Evolutionary conservation across 2,113 vertebrate genomes (phyloP).

Genomic region (Oncorhynchus kisutch): DNA sequence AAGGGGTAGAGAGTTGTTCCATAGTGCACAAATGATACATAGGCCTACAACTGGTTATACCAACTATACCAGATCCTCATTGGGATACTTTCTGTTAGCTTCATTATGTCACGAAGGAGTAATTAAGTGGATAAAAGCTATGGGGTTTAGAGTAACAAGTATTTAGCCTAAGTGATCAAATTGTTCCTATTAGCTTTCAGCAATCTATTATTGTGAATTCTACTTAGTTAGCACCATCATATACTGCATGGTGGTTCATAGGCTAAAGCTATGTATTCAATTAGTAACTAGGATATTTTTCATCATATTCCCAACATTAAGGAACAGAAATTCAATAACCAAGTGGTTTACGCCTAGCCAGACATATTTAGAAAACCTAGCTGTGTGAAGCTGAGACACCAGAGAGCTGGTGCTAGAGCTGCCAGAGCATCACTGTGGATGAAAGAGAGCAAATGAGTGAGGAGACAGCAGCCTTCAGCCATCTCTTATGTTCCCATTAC

Average conservation of each 20-base stretch:
- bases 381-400: slow-evolving; percentile 8
- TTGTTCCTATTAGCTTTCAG: too few relatives aligned
- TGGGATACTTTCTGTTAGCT: neutral
- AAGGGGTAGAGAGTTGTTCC: too few relatives aligned
- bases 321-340: slow-evolving; percentile 20
- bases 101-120: neutral
- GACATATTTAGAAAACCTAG: slow-evolving; percentile 2
- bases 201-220: too few relatives aligned
- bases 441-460: slow-evolving; percentile 14
- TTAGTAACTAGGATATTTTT: neutral
- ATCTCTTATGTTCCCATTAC: slow-evolving; percentile 20
- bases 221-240: too few relatives aligned
- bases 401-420: slow-evolving; percentile 20
- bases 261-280: too few relatives aligned
- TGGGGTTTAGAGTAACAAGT: too few relatives aligned
- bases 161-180: too few relatives aligned
- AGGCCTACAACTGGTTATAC: too few relatives aligned
- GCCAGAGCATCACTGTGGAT: slow-evolving; percentile 5
- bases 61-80: too few relatives aligned
- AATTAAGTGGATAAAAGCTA: too few relatives aligned
- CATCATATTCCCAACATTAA: slow-evolving; percentile 13
- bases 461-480: slow-evolving; percentile 6
- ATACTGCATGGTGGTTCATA: too few relatives aligned
- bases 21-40: neutral
- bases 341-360: slow-evolving; percentile 19